Base-by-base conservation (phyloP, 1,140 invertebrate species). In the Ceratina australensis region DNA sequence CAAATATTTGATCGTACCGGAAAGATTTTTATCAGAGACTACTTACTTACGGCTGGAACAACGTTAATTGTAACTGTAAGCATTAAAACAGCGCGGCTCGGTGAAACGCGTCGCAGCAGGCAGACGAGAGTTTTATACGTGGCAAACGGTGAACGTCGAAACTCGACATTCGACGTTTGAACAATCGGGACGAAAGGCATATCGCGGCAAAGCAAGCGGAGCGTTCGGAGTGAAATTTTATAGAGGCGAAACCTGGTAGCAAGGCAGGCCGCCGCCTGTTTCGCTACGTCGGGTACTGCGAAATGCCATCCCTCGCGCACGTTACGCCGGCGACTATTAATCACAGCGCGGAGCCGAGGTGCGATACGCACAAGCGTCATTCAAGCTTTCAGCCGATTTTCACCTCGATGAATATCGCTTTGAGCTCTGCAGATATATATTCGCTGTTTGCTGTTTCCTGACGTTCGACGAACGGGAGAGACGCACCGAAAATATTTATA, bases 361-460 rank as follows among this genome's bases (percentile, higher is more conserved):
- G 64, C 26, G 65, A 64, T 79, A 79, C 78, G 78, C 64, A 74
- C 49, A 76, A 63, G 24, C 72, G 72, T 76, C 72, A 76, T 79
- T 76, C 78, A 67, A 76, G 24, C 72, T 79, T 74, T 79, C 78
- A 64, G 5, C 64, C 78, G 78, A 79, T 79, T 79, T 76, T 79
- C 78, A 76, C 78, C 68, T 61, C 57, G 78, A 76, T 76, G 72
- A 56, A 68, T 75, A 79, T 79, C 78, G 78, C 56, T 69, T 76
- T 61, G 57, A 59, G 50, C 56, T 52, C 59, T 5, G 3, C 18
- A 2, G 50, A 33, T 33, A 33, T 33, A 33, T 33, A 33, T 18
- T 15, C 33, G 72, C n/a, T 52, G 57, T 79, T 63, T 47, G 49
- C 16, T 49, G 33, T 76, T 66, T 67, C 59, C 50, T 57, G 78